Percentiles rank a stretch among this genome's conserved stretches.
phyloP scores from a whole-genome alignment of 2,888 invertebrate species.

The Drosophila mimica region DNA sequence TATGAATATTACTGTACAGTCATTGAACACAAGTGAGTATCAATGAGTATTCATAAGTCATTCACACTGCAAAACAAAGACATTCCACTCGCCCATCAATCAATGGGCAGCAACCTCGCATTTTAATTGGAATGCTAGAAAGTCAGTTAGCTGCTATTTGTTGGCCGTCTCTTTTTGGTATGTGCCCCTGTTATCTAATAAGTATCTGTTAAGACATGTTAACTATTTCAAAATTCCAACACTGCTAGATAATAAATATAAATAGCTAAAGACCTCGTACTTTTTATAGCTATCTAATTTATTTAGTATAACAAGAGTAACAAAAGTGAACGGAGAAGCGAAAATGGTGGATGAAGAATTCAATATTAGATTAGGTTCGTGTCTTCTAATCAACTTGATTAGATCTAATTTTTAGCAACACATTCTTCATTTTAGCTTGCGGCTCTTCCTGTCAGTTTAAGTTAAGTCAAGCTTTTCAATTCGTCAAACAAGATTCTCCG shows the following conservation, averaged over 20 bases:
- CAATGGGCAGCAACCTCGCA: slow-evolving; percentile 24
- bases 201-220: slow-evolving; percentile 27
- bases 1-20: not conserved
- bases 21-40: not conserved
- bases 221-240: slow-evolving; percentile 44
- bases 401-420: not conserved
- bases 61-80: slow-evolving; percentile 21
- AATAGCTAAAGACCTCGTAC: slow-evolving; percentile 28
- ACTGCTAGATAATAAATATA: slow-evolving; percentile 42
- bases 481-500: not conserved
- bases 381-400: not conserved
- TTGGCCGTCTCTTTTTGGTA: not conserved
- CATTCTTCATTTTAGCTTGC: not conserved
- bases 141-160: slow-evolving; percentile 4
- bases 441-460: not conserved
- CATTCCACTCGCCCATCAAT: slow-evolving; percentile 35
- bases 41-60: not conserved
- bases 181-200: slow-evolving; percentile 15
- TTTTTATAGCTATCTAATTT: slow-evolving; percentile 14
- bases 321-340: not conserved
- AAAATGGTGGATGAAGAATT: not conserved
- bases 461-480: not conserved
- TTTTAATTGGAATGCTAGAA: slow-evolving; percentile 25
- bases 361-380: not conserved
- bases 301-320: slow-evolving; percentile 5